Conservation (phyloP, 2,797 vertebrate genomes). For the Brachyalestes nurse region DNA sequence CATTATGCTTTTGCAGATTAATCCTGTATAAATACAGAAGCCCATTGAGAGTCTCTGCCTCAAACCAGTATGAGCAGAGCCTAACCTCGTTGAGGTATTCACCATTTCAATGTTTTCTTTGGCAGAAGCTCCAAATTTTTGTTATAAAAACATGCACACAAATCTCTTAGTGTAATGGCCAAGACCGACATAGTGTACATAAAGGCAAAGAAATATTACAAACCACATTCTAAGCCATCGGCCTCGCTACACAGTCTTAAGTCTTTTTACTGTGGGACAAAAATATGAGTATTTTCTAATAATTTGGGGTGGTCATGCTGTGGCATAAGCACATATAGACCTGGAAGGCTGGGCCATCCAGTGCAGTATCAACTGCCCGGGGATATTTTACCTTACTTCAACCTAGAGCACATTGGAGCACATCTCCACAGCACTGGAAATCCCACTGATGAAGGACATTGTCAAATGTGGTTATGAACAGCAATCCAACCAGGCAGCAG, state of each 20-base stretch:
- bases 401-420: too few species aligned
- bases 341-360: too few species aligned
- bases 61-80: not conserved
- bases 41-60: slow-evolving; percentile 4
- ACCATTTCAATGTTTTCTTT: slow-evolving; percentile 59
- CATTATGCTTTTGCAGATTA: slow-evolving; percentile 21
- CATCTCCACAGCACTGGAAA: too few species aligned
- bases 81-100: slow-evolving; percentile 3
- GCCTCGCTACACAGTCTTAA: not conserved
- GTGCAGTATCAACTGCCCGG: too few species aligned
- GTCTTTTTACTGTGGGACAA: not conserved
- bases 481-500: too few species aligned
- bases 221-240: not conserved
- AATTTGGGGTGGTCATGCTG: not conserved
- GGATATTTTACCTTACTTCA: too few species aligned
- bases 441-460: too few species aligned
- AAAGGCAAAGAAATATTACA: slow-evolving; percentile 9
- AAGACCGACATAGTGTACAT: slow-evolving; percentile 12
- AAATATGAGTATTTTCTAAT: not conserved
- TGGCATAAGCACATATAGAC: not conserved
- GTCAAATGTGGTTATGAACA: too few species aligned
- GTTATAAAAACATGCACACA: slow-evolving; percentile 7
- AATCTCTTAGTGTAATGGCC: not conserved
- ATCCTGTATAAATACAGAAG: not conserved
- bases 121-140: slow-evolving; percentile 56